A percentile compares a stretch with the other conserved stretches of the same genome.
Evolutionary conservation across 2,797 vertebrate genomes (phyloP).

Genomic region (Rhinophrynus dorsalis): DNA sequence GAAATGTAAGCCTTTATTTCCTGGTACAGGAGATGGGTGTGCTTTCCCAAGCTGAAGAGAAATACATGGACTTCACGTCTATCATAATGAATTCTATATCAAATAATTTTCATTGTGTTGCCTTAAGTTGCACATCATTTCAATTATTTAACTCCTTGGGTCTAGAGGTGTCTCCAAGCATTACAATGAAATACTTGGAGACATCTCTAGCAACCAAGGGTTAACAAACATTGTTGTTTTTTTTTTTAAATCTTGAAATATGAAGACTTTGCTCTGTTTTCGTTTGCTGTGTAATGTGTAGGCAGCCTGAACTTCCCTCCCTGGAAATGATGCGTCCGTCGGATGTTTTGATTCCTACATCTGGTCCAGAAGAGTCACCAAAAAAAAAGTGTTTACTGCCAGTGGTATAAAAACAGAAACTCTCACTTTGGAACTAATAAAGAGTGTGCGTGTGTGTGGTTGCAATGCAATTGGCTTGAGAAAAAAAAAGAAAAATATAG

Average conservation of each 20-base stretch:
- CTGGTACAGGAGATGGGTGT: too few relatives aligned
- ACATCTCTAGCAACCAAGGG: background rate
- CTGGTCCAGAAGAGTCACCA: constrained; percentile 32
- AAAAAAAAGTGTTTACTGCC: constrained; percentile 25
- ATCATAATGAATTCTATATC: too few relatives aligned
- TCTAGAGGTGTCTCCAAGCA: too few relatives aligned
- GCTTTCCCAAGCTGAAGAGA: too few relatives aligned
- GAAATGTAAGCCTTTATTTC: too few relatives aligned
- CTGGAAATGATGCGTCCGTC: constrained; percentile 45
- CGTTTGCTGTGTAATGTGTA: constrained; percentile 34
- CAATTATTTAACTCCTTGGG: too few relatives aligned
- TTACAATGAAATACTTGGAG: too few relatives aligned
- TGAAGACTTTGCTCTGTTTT: background rate
- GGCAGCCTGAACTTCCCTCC: constrained; percentile 41
- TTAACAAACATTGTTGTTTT: background rate
- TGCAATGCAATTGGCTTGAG: background rate
- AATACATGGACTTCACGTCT: too few relatives aligned
- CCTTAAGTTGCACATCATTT: too few relatives aligned
- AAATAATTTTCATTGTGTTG: too few relatives aligned
- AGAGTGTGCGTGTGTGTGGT: constrained; percentile 11
- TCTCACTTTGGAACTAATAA: constrained; percentile 17
- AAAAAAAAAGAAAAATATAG: constrained; percentile 2
- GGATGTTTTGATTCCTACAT: constrained; percentile 49
- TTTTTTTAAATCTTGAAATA: constrained; percentile 9
- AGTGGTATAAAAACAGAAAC: constrained; percentile 30